Evolutionary conservation across 2,888 invertebrate genomes (phyloP), one percentile per base, ranked within the genome.

Genomic region (Andrena marginata): DNA sequence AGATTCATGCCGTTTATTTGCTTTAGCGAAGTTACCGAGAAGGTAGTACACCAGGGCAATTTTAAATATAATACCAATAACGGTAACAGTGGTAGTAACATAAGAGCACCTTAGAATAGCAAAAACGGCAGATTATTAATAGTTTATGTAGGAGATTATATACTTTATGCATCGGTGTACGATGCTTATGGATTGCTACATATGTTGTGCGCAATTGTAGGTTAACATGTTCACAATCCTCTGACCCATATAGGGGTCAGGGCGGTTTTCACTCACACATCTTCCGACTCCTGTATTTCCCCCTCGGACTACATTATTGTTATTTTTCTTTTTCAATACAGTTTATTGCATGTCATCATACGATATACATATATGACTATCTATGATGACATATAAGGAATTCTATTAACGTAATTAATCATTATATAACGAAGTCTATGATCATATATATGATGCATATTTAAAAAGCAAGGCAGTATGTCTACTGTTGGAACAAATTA

Each of bases 1-100:
- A 72, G 3, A 63, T 63, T 54, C 51, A n/a, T 72, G 51, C 51
- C 64, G 63, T 63, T 72, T 72, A 64, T 72, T 72, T 72, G 31
- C 33, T 72, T 35, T 16, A 35, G 56, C 33, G 59, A 54, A 64
- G 20, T 51, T 51, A 67, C 31, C 20, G 10, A 67, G 20, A 51
- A 31, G 51, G 3, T 51, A 42, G 42, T 42, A 42, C 42, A 33
- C 23, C 31, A 64, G 31, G 35, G 10, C 35, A 29, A 64, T 35
- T 64, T 35, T 29, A 54, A 64, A 70, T 31, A 59, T 7, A 23
- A 60, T 70, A 60, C 29, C 20, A 60, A 31, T 60, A 29, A 20
- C 48, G 20, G 29, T 48, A 29, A 13, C 23, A 60, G n/a, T 49
- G 56, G 20, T 56, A 26, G 26, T 56, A 56, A 56, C 10, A 23